phyloP scores from a whole-genome alignment of 2,113 vertebrate genomes.

The Zapus hudsonius region DNA sequence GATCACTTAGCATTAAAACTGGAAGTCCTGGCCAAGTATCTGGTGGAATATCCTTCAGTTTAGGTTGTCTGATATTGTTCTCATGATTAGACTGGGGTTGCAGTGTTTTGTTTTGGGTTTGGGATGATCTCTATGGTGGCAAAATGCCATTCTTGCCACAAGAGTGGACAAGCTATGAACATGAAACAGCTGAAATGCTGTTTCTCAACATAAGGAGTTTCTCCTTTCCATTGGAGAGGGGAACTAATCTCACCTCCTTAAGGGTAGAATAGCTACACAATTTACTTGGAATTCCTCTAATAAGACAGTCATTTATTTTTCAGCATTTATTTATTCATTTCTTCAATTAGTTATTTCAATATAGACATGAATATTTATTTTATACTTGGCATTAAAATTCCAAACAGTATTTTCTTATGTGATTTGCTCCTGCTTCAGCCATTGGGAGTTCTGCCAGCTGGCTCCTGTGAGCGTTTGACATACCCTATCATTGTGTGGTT shows the following conservation, averaged over 20 bases:
- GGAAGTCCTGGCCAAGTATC: neutral
- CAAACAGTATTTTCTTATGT: neutral
- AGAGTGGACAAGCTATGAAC: neutral
- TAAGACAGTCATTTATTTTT: neutral
- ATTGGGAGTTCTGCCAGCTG: neutral
- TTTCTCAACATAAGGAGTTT: neutral
- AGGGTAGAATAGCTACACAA: neutral
- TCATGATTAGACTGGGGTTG: neutral
- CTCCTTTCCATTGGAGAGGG: neutral
- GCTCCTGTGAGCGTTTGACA: neutral
- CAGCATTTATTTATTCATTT: neutral
- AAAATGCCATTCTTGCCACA: neutral
- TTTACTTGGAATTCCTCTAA: constrained; percentile 19
- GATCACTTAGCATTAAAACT: neutral
- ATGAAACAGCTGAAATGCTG: neutral
- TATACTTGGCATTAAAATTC: neutral
- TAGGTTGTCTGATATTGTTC: neutral
- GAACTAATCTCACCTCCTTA: neutral
- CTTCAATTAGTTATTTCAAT: neutral
- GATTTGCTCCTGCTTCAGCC: neutral
- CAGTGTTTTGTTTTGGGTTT: neutral
- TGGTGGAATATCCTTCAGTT: neutral
- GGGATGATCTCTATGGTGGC: neutral
- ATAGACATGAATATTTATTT: neutral
- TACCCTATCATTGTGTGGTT: neutral